Conservation (phyloP, 2,113 vertebrate genomes). For the Melanerpes aurifrons region DNA sequence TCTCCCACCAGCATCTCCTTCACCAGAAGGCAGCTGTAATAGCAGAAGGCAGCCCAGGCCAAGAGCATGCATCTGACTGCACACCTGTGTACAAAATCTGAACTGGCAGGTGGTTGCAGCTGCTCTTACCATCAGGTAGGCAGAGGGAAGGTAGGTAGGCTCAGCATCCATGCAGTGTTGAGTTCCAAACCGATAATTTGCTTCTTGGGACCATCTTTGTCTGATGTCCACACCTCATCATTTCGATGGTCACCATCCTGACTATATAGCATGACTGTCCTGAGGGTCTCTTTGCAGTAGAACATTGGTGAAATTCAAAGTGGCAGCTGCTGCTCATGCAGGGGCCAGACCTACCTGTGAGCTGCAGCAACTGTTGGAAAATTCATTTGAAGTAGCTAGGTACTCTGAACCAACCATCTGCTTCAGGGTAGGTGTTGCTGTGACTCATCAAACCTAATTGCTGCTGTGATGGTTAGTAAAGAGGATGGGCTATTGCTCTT, state of each 20-base stretch:
- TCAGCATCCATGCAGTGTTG: background rate
- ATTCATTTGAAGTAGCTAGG: background rate
- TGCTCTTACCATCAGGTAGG: background rate
- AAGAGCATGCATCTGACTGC: background rate
- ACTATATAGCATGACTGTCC: background rate
- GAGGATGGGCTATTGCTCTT: background rate
- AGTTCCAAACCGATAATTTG: background rate
- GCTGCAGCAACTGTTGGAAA: background rate
- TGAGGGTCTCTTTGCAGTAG: background rate
- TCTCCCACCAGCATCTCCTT: background rate
- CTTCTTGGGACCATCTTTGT: background rate
- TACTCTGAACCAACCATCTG: background rate
- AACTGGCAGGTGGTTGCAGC: accelerated
- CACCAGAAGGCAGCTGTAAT: background rate
- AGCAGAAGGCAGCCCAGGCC: background rate
- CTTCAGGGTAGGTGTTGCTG: background rate
- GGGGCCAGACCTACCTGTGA: background rate
- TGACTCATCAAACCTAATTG: background rate
- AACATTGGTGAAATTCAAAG: background rate
- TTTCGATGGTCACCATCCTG: background rate
- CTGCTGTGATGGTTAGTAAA: background rate
- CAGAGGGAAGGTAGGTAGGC: background rate
- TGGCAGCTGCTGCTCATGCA: background rate
- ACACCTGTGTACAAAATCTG: background rate
- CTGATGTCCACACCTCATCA: accelerated